Evolutionary conservation across 2,797 vertebrate species (phyloP).

Genomic region (Knipowitschia caucasica): DNA sequence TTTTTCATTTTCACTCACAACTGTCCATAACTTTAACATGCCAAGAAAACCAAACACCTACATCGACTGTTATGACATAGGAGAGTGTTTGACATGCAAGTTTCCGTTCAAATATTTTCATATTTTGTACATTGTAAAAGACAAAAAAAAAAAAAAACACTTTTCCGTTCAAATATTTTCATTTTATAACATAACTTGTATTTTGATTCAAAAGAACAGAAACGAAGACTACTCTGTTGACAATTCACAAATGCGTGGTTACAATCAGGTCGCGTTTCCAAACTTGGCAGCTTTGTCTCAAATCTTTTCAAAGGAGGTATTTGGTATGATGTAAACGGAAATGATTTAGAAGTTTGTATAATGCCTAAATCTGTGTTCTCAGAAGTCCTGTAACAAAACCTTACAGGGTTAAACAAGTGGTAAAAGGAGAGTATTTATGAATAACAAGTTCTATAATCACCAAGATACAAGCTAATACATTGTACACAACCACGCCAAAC

Average conservation of each 20-base stretch:
- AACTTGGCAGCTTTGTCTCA: neutral
- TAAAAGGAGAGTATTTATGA: neutral
- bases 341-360: neutral
- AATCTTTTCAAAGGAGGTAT: neutral
- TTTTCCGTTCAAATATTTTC: conserved; percentile 3
- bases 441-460: neutral
- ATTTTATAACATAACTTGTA: neutral
- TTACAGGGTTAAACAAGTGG: neutral
- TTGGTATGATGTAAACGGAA: neutral
- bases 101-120: conserved; percentile 4
- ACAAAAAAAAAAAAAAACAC: too few species aligned
- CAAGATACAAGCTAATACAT: neutral
- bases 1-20: conserved; percentile 9
- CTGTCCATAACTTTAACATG: conserved; percentile 15
- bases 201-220: neutral
- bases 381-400: neutral
- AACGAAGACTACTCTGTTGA: neutral
- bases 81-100: neutral
- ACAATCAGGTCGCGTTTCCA: conserved; percentile 1
- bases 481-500: neutral
- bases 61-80: conserved; percentile 6
- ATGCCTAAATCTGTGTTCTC: neutral
- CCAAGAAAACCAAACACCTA: conserved; percentile 12
- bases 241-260: neutral
- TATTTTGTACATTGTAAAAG: conserved; percentile 7